Conservation (phyloP, 2,113 vertebrate genomes). For the Notechis scutatus region DNA sequence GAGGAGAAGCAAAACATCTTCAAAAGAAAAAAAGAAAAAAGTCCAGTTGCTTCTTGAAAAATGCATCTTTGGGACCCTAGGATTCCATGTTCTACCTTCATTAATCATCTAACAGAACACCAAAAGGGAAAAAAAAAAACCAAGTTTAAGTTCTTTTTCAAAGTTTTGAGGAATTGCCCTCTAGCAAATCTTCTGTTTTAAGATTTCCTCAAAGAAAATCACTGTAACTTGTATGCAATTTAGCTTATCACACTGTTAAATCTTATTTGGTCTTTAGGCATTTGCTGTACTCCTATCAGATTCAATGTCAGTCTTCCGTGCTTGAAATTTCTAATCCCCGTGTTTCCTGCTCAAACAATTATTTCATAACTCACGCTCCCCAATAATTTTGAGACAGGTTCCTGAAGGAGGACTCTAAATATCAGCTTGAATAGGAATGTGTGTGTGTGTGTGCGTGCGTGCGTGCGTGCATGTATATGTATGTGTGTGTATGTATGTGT, state of each 20-base stretch:
- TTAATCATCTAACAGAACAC: slow-evolving; percentile 18
- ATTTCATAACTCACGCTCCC: slow-evolving; percentile 47
- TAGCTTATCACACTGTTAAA: slow-evolving; percentile 22
- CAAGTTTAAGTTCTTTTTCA: background rate
- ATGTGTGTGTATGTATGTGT: too few relatives aligned
- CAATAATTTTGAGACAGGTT: slow-evolving; percentile 54
- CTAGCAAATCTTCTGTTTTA: background rate
- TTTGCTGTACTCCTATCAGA: slow-evolving; percentile 35
- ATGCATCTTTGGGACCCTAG: too few relatives aligned
- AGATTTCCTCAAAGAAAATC: slow-evolving; percentile 25
- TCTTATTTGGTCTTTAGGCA: background rate
- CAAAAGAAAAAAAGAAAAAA: too few relatives aligned
- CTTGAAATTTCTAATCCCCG: slow-evolving; percentile 28
- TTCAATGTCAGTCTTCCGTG: slow-evolving; percentile 18
- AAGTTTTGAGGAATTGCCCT: background rate
- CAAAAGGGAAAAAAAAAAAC: slow-evolving; percentile 4
- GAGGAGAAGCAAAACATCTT: too few relatives aligned
- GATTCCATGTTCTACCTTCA: background rate
- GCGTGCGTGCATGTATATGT: too few relatives aligned
- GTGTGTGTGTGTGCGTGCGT: too few relatives aligned
- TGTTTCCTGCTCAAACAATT: slow-evolving; percentile 51
- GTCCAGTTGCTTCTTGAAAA: too few relatives aligned
- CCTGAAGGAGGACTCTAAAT: slow-evolving; percentile 58
- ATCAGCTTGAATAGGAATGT: slow-evolving; percentile 40
- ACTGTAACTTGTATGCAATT: slow-evolving; percentile 48